Evolutionary conservation across 1,140 invertebrate genomes (phyloP).

Genomic region (Caenorhabditis inopinata): DNA sequence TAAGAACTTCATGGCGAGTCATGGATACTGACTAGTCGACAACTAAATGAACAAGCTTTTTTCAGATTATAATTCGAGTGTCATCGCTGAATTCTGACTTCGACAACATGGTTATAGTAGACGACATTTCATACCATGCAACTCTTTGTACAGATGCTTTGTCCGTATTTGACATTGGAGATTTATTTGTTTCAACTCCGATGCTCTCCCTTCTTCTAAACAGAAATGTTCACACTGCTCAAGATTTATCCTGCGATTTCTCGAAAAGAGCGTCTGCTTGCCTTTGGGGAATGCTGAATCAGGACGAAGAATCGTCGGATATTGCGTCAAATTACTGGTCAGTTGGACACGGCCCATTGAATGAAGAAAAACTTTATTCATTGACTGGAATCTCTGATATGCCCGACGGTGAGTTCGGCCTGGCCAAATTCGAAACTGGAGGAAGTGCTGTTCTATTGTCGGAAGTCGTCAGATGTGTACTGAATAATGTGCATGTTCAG

Average conservation of each 20-base stretch:
- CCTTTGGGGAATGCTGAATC: constrained; percentile 36
- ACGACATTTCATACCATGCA: constrained; percentile 61
- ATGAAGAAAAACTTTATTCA: constrained; percentile 56
- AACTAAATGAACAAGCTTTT: not conserved
- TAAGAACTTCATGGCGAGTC: constrained; percentile 50
- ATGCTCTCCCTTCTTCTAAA: constrained; percentile 54
- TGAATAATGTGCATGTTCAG: constrained; percentile 45
- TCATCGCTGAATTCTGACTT: constrained; percentile 55
- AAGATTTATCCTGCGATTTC: constrained; percentile 61
- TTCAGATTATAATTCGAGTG: constrained; percentile 58
- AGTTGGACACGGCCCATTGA: constrained; percentile 60
- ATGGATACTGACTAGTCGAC: not conserved
- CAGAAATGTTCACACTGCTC: constrained; percentile 54
- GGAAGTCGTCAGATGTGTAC: constrained; percentile 57
- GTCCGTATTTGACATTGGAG: constrained; percentile 58
- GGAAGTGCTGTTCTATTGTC: constrained; percentile 55
- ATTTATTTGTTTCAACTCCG: constrained; percentile 56
- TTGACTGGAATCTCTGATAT: constrained; percentile 48
- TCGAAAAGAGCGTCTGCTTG: constrained; percentile 51
- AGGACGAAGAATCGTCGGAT: constrained; percentile 41
- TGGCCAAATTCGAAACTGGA: constrained; percentile 51
- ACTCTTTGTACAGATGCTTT: constrained; percentile 58
- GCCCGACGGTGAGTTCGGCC: constrained; percentile 56
- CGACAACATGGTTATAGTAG: constrained; percentile 64
- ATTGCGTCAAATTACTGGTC: constrained; percentile 51